Conservation (phyloP, 1,140 invertebrate genomes). For the Zaprionus inermis region DNA sequence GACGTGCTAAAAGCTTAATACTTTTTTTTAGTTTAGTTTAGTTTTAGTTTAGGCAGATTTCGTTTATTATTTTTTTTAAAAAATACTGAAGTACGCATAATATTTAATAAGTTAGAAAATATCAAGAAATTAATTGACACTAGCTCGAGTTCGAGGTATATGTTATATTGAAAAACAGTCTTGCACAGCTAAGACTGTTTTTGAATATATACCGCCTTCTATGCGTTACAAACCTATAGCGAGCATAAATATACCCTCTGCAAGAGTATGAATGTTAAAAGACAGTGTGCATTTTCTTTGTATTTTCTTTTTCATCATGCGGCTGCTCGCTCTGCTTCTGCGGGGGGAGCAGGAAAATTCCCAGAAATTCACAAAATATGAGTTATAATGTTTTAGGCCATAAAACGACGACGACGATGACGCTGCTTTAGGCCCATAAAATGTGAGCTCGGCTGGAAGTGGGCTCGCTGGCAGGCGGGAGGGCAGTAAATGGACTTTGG, state of each 20-base stretch:
- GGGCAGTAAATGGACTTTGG: constrained; percentile 43
- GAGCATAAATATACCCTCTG: neutral
- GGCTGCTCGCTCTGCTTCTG: neutral
- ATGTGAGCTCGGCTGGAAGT: constrained; percentile 1
- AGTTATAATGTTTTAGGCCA: constrained; percentile 36
- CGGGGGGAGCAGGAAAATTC: constrained; percentile 26
- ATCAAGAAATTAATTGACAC: too few relatives aligned
- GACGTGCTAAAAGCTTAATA: too few relatives aligned
- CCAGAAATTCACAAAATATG: constrained; percentile 36
- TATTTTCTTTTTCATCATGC: constrained; percentile 18
- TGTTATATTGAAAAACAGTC: too few relatives aligned
- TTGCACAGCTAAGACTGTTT: too few relatives aligned
- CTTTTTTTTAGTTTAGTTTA: too few relatives aligned
- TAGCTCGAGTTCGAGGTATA: too few relatives aligned
- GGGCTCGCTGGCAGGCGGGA: neutral
- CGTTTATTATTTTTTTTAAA: too few relatives aligned
- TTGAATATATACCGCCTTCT: too few relatives aligned
- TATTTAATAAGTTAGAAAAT: too few relatives aligned
- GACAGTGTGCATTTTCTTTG: constrained; percentile 1
- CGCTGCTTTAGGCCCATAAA: constrained; percentile 34
- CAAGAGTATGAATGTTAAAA: constrained; percentile 23
- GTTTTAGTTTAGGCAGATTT: too few relatives aligned
- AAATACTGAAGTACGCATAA: too few relatives aligned
- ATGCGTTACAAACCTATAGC: neutral
- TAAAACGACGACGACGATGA: constrained; percentile 21